Base-by-base conservation (phyloP, 2,888 invertebrate genomes). In the Eubasilissa splendida region DNA sequence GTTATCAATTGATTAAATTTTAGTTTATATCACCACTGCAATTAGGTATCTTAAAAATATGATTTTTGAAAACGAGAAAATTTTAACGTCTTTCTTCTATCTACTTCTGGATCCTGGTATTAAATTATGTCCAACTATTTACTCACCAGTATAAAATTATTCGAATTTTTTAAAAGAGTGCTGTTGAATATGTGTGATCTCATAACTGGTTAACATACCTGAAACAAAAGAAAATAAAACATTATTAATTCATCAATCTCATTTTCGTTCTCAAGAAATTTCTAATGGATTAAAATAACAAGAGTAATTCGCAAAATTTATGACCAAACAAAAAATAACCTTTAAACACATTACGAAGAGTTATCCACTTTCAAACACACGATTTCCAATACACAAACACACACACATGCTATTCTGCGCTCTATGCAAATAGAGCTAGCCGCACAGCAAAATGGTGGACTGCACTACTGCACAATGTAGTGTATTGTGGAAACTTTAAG, bases 401-500 rank as follows among this genome's bases (percentile, higher is more conserved):
- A 68, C n/a, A 52, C 52, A 42, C 42, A 42, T 14, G 10, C 14
- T 9, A 7, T 42, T 8, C 12, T 12, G 68, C 3, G 9, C 9
- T 68, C 10, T 22, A 71, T 71, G 71, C 71, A 54, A 71, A 71
- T 71, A 71, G 14, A 54, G 56, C 68, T 42, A 14, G 52, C 68
- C 54, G 54, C 71, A 54, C 11, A 71, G 33, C 71, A 68, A 68
- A 68, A 68, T 68, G 71, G 71, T 22, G 71, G 71, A 53, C 53
- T 71, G 56, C 71, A 14, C 54, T 22, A 53, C 70, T 68, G 68
- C 68, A 68, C 68, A 50, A 52, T 71, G 54, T 33, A 31, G 76
- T 63, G 76, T 76, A 76, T 76, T 76, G 76, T 63, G 73, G 68
- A 77, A 82, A 82, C 71, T 82, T 80, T 80, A 77, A 80, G 80